Base-by-base conservation (phyloP, 2,797 vertebrate genomes). In the Molossus alvarezi region DNA sequence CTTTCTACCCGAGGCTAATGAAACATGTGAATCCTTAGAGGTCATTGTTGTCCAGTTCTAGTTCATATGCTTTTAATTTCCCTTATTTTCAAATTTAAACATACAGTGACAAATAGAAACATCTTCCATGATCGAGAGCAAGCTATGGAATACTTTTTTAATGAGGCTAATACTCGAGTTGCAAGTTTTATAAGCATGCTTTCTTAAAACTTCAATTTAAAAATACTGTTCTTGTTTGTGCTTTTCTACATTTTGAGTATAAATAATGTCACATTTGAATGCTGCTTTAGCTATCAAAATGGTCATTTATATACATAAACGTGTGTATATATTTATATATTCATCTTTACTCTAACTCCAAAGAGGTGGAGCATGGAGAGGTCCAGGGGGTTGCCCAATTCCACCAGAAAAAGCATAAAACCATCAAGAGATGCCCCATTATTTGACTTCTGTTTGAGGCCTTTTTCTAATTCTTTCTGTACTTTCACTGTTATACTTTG, bases 201-300 rank as follows among this genome's bases (percentile, higher is more conserved):
- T 88, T 29, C 84, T 55, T 69, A 90, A 81, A 92, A 90, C 33
- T 84, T 18, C 77, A 58, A 25, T 73, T 92, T 37, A 83, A 81
- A 90, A 90, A 62, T 72, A 72, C 48, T 33, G 25, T 55, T 25
- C 15, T 55, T 82, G 21, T 73, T 81, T 88, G 33, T 91, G 10
- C 9, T 73, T 48, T 13, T 88, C 55, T 62, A 27, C 21, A 85
- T 62, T 62, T 88, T 60, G 58, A 82, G 41, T 23, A 62, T 62
- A 89, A 71, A 60, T 92, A 93, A 69, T 48, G 15, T 17, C 53
- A 62, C n/a, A 69, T 57, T 79, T 11, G 4, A 75, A 79, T 23
- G 33, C 57, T 62, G 45, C 72, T 84, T 75, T 80, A 55, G 53
- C 64, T 15, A 82, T 33, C 58, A 23, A 90, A 57, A 53, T 20